A percentile compares a stretch with the other conserved stretches of the same genome.
Evolutionary conservation across 2,113 vertebrate genomes (phyloP).

Genomic region (Zapornia atra): DNA sequence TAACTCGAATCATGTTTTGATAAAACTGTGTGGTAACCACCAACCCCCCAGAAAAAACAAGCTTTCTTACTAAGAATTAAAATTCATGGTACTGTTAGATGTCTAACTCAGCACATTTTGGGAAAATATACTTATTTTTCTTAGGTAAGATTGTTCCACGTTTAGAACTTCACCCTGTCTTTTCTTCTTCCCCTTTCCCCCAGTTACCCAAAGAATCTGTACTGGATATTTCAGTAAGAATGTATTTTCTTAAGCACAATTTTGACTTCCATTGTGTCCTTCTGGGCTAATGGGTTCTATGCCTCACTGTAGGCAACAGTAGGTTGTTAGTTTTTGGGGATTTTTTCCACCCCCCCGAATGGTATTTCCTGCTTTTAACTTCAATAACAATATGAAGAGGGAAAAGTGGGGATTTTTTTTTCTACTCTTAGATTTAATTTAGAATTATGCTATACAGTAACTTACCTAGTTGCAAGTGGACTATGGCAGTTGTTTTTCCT

Average conservation of each 20-base stretch:
- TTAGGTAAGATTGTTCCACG: neutral
- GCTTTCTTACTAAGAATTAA: neutral
- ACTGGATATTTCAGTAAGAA: neutral
- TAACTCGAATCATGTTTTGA: neutral
- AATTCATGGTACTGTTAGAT: neutral
- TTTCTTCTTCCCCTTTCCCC: rapidly evolving
- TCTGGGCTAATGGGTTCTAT: neutral
- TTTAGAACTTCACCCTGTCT: neutral
- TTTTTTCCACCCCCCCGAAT: neutral
- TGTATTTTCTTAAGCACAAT: neutral
- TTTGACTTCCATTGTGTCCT: neutral
- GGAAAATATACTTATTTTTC: neutral
- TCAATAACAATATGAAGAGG: neutral
- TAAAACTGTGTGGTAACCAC: neutral
- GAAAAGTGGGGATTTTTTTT: neutral
- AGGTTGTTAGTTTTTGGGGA: neutral
- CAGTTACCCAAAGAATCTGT: neutral
- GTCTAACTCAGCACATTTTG: neutral
- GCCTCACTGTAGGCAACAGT: neutral
- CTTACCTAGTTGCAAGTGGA: constrained; percentile 93
- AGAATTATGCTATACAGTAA: neutral
- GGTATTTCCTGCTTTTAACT: neutral
- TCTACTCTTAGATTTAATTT: neutral
- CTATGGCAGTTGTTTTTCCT: constrained; percentile 89
- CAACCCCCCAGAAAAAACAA: neutral